Evolutionary conservation across 1,140 invertebrate genomes (phyloP).

Genomic region (Armadillidium nasatum): DNA sequence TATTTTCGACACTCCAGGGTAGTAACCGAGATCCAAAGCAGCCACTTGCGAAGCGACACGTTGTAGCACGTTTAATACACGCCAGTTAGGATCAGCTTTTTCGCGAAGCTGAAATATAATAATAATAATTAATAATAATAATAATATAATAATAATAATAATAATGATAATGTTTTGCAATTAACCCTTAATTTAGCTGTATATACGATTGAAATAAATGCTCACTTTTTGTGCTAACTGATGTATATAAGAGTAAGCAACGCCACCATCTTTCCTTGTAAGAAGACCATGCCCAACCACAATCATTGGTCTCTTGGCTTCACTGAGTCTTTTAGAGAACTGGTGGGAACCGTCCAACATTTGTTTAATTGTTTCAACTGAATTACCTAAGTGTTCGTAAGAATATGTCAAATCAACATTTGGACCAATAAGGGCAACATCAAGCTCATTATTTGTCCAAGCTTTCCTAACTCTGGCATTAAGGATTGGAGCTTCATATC

Average conservation of each 20-base stretch:
- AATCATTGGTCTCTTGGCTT: slow-evolving; percentile 83
- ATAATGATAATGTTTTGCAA: slow-evolving; percentile 1
- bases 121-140: background rate
- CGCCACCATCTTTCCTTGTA: slow-evolving; percentile 69
- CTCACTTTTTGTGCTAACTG: slow-evolving; percentile 56
- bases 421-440: slow-evolving; percentile 76
- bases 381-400: slow-evolving; percentile 82
- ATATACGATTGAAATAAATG: slow-evolving; percentile 20
- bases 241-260: slow-evolving; percentile 69
- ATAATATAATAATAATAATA: slow-evolving; percentile 3
- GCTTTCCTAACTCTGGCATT: slow-evolving; percentile 93
- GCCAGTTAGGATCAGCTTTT: slow-evolving; percentile 56
- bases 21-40: slow-evolving; percentile 91
- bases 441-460: slow-evolving; percentile 77
- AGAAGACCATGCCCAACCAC: slow-evolving; percentile 83
- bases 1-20: slow-evolving; percentile 67
- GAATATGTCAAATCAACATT: slow-evolving; percentile 91
- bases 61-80: slow-evolving; percentile 86
- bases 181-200: too few relatives aligned
- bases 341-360: slow-evolving; percentile 69
- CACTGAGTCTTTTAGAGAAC: slow-evolving; percentile 65
- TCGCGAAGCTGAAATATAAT: slow-evolving; percentile 36
- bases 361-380: slow-evolving; percentile 64
- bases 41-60: slow-evolving; percentile 88
- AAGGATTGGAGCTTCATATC: slow-evolving; percentile 94